Percentiles rank a stretch among this genome's conserved stretches.
Evolutionary conservation across 2,888 invertebrate genomes (phyloP).

Genomic region (Falcaria lacertinaria): DNA sequence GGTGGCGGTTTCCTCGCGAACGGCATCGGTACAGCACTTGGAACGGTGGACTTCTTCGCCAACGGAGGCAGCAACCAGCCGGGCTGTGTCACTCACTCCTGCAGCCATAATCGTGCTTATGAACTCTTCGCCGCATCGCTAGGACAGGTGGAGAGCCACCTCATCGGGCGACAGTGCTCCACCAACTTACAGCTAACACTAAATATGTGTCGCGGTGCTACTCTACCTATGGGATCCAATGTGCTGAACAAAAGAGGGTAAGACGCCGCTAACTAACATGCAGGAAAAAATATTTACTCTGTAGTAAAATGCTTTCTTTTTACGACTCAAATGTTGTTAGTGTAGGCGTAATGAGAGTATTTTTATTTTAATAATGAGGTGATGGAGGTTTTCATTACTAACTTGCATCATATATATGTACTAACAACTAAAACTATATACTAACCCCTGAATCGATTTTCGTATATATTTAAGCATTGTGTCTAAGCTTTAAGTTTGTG

Average conservation of each 20-base stretch:
- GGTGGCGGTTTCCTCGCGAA: conserved; percentile 31
- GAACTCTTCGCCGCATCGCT: conserved; percentile 46
- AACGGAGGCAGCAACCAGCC: conserved; percentile 88
- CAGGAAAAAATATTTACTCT: no score
- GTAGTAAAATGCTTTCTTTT: no score
- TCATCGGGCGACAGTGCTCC: conserved; percentile 38
- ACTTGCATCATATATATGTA: no score
- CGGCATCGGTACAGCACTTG: conserved; percentile 87
- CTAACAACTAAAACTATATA: no score
- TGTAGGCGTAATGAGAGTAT: no score
- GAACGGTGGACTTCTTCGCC: conserved; percentile 92
- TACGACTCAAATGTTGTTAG: no score
- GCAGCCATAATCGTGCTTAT: conserved; percentile 49
- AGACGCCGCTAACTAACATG: no score
- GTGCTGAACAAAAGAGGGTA: conserved; percentile 37
- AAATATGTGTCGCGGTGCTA: conserved; percentile 37
- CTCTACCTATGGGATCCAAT: conserved; percentile 38
- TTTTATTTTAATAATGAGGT: no score
- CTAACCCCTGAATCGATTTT: no score
- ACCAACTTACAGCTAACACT: conserved; percentile 25
- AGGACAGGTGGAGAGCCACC: conserved; percentile 8
- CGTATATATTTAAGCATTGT: no score
- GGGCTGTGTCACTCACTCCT: conserved; percentile 43
- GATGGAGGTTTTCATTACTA: no score
- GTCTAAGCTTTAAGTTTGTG: no score